phyloP scores from a whole-genome alignment of 2,888 invertebrate genomes.

The Limnephilus marmoratus region DNA sequence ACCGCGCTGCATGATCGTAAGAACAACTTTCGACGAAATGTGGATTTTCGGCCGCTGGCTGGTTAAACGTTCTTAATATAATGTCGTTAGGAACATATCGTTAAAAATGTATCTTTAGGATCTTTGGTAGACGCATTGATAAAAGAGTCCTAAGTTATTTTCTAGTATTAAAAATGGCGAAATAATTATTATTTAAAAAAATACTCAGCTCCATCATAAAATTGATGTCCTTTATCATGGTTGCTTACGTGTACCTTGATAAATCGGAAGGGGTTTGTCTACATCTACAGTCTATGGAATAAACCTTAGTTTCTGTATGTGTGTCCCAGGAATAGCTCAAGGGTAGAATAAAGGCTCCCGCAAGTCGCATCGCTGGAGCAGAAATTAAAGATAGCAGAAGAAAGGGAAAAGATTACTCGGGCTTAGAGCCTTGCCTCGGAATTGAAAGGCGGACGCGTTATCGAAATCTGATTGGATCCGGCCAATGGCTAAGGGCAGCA shows the following conservation, averaged over 20 bases:
- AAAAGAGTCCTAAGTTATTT: too few species aligned
- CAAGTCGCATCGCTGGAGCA: constrained; percentile 56
- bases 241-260: not conserved
- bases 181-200: not conserved
- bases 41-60: too few species aligned
- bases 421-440: constrained; percentile 51
- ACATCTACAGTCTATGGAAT: not conserved
- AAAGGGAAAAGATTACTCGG: constrained; percentile 61
- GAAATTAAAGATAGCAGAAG: constrained; percentile 63
- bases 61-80: too few species aligned
- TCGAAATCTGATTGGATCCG: constrained; percentile 65
- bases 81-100: too few species aligned
- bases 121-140: too few species aligned
- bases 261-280: not conserved
- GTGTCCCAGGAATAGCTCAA: constrained; percentile 54
- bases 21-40: too few species aligned
- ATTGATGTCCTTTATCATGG: not conserved
- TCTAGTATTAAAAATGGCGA: too few species aligned
- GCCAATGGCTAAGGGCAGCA: constrained; percentile 46
- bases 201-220: not conserved
- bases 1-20: too few species aligned
- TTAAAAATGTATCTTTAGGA: too few species aligned
- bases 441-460: constrained; percentile 64
- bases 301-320: constrained; percentile 10
- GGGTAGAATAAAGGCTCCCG: constrained; percentile 47